These are phyloP conservation scores for Actias luna DNA, from an alignment of 2,888 invertebrate species.

Conservation along the genomic window DNA sequence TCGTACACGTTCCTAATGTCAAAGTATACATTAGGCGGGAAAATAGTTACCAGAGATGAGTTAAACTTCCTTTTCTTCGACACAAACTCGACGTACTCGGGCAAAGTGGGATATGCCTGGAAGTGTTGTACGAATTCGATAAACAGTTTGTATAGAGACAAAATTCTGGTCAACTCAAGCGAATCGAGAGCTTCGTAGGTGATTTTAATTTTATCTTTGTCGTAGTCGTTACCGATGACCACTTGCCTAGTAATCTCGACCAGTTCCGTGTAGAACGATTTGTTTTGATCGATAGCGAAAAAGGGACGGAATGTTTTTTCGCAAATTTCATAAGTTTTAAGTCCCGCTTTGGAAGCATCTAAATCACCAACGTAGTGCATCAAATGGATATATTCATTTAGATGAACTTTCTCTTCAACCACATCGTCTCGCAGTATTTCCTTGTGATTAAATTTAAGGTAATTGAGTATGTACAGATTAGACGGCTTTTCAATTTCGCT, in stretches of 20 bases:
- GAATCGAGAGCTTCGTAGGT: conserved; percentile 27
- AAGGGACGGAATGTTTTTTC: conserved; percentile 38
- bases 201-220: conserved; percentile 27
- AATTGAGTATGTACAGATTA: conserved; percentile 42
- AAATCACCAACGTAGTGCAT: conserved; percentile 26
- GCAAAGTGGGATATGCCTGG: conserved; percentile 23
- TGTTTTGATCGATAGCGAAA: conserved; percentile 34
- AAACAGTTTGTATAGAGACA: conserved; percentile 27
- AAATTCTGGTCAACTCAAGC: conserved; percentile 30
- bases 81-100: conserved; percentile 23
- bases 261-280: conserved; percentile 38
- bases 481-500: conserved; percentile 37
- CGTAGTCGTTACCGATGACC: conserved; percentile 28
- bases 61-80: conserved; percentile 16
- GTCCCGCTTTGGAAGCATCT: conserved; percentile 10
- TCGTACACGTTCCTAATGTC: conserved; percentile 13
- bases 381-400: conserved; percentile 38
- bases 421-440: conserved; percentile 31
- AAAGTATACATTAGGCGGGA: conserved; percentile 14
- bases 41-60: conserved; percentile 19
- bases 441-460: conserved; percentile 39
- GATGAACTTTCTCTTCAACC: conserved; percentile 31
- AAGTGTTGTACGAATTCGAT: conserved; percentile 21
- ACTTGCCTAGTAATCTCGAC: conserved; percentile 29
- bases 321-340: conserved; percentile 26